Conservation (phyloP, 2,888 invertebrate genomes). For the Parthenolecanium corni region DNA sequence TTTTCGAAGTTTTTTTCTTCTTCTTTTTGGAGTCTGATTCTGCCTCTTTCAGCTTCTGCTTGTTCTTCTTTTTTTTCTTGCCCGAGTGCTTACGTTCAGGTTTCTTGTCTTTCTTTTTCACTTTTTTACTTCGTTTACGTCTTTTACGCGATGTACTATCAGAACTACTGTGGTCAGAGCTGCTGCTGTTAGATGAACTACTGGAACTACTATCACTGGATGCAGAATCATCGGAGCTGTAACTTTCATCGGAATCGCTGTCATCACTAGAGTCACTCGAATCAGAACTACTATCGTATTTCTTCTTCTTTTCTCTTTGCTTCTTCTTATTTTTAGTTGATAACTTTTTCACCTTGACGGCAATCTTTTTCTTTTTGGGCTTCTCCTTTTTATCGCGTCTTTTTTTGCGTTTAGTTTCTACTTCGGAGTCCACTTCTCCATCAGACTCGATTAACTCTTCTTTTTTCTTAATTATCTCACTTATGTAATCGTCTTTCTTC, state of each 20-base stretch:
- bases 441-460: neutral
- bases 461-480: neutral
- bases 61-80: conserved; percentile 9
- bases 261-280: conserved; percentile 10
- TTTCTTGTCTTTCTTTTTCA: conserved; percentile 2
- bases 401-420: conserved; percentile 1
- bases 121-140: neutral
- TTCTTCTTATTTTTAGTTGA: conserved; percentile 2
- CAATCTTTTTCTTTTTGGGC: conserved; percentile 2
- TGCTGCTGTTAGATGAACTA: neutral
- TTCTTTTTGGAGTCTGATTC: conserved; percentile 7
- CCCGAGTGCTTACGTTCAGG: neutral
- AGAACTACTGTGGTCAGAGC: conserved; percentile 7
- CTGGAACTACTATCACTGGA: conserved; percentile 1
- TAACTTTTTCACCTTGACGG: conserved; percentile 7
- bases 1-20: conserved; percentile 18
- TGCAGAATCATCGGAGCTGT: neutral
- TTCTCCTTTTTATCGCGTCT: neutral
- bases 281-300: neutral
- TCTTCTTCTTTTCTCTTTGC: conserved; percentile 1
- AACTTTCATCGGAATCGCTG: conserved; percentile 4
- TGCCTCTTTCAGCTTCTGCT: conserved; percentile 1
- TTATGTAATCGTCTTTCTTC: neutral
- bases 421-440: neutral
- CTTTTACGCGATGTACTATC: conserved; percentile 9